These are phyloP conservation scores for Gasteruption jaculator DNA, from an alignment of 2,888 invertebrate species.

Conservation along the genomic window DNA sequence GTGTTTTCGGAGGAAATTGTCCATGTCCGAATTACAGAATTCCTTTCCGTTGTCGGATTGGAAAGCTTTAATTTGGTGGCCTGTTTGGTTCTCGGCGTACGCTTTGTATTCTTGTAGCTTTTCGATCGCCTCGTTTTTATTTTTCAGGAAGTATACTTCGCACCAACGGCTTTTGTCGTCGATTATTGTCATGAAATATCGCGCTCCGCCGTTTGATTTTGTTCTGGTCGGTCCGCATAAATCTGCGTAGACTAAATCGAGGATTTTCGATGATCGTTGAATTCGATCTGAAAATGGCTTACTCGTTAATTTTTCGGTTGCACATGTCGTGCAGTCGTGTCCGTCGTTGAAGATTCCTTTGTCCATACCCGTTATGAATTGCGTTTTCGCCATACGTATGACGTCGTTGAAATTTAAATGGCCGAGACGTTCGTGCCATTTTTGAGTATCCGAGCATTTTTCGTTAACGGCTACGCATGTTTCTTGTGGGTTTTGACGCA, in stretches of 20 bases:
- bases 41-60: constrained; percentile 20
- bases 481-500: constrained; percentile 7
- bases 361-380: too few species aligned
- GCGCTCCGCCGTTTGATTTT: constrained; percentile 2
- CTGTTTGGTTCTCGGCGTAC: constrained; percentile 19
- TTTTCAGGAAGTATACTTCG: constrained; percentile 16
- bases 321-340: too few species aligned
- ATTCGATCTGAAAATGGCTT: too few species aligned
- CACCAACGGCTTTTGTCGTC: constrained; percentile 19
- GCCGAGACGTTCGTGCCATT: too few species aligned
- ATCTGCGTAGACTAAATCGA: constrained; percentile 19
- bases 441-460: too few species aligned
- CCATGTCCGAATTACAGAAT: constrained; percentile 12
- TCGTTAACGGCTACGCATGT: too few species aligned
- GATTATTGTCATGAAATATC: constrained; percentile 13
- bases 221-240: constrained; percentile 20
- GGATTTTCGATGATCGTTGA: constrained; percentile 6
- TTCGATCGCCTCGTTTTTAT: constrained; percentile 14
- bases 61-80: constrained; percentile 17
- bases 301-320: too few species aligned
- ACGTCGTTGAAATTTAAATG: too few species aligned
- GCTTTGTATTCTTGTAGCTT: constrained; percentile 17
- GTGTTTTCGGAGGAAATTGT: constrained; percentile 8
- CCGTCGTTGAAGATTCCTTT: too few species aligned
- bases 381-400: too few species aligned